Percentiles rank a stretch among this genome's conserved stretches.
These are phyloP conservation scores for Pygocentrus nattereri DNA, from an alignment of 2,797 vertebrate genomes.

Conservation along the genomic window DNA sequence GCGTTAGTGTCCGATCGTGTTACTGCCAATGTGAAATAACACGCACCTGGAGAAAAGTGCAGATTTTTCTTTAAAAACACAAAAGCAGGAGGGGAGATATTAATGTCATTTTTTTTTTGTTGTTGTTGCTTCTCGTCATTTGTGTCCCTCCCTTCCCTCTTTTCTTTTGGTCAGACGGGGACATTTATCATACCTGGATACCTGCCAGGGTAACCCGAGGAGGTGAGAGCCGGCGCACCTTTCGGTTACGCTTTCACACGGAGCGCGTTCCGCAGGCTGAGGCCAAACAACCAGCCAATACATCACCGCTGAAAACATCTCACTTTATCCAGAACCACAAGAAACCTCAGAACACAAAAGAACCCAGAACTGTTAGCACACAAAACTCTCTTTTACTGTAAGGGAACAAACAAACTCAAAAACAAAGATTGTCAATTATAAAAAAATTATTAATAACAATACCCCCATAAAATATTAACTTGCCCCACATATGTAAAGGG, in stretches of 20 bases:
- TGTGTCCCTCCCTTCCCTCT: neutral
- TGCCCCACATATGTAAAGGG: too few relatives aligned
- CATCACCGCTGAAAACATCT: neutral
- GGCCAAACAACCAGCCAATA: neutral
- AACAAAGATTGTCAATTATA: too few relatives aligned
- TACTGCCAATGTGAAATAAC: slow-evolving; percentile 70
- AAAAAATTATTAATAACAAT: too few relatives aligned
- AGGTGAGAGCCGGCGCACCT: slow-evolving; percentile 66
- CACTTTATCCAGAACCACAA: too few relatives aligned
- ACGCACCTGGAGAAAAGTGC: slow-evolving; percentile 71
- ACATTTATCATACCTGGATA: slow-evolving; percentile 66
- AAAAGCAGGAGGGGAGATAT: slow-evolving; percentile 57
- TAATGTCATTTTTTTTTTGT: slow-evolving; percentile 35
- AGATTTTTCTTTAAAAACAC: slow-evolving; percentile 65
- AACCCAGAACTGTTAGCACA: too few relatives aligned
- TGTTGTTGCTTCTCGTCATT: slow-evolving; percentile 25
- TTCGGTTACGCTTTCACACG: slow-evolving; percentile 70
- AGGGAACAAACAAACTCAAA: too few relatives aligned
- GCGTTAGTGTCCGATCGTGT: slow-evolving; percentile 72
- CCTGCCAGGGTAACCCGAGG: slow-evolving; percentile 71
- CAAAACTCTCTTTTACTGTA: too few relatives aligned
- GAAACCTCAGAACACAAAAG: too few relatives aligned
- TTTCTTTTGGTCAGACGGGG: slow-evolving; percentile 55
- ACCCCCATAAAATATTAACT: too few relatives aligned
- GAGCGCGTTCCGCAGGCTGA: slow-evolving; percentile 32